Base-by-base conservation (phyloP, 1,140 invertebrate species). In the Hyposmocoma kahamanoa region DNA sequence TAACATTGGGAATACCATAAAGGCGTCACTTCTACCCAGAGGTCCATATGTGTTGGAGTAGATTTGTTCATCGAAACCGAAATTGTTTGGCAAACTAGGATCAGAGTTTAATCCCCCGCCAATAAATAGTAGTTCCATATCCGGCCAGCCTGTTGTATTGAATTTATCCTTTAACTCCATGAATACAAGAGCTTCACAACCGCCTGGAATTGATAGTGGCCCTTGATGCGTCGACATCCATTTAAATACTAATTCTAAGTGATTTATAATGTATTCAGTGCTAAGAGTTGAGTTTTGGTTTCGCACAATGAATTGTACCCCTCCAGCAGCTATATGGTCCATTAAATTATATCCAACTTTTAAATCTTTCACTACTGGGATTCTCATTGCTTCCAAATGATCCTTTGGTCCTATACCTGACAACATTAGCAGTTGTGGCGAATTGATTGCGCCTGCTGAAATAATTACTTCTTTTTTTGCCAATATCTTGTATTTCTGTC, bases 261-360 rank as follows among this genome's bases (percentile, higher is more conserved):
- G 77, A 46, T 58, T 82, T 30, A 86, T 30, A 46, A 86, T 62
- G 45, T 74, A 81, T 39, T 70, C 63, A 1, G 73, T 76, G 0
- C 55, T 64, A 15, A 87, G 10, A 28, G 60, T 69, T 6, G 72
- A 32, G 26, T 80, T 85, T 65, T 85, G 76, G 38, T 58, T 52
- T n/a, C 91, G 84, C 0, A 93, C 88, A 1, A 90, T 71, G 62
- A 93, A 94, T 1, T 90, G 89, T 1, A 95, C 47, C 0, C 91
- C 90, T 1, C 92, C 92, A 3, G 90, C 87, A 0, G 91, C 90
- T 13, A 93, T 90, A 55, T 96, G 94, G 72, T 95, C 94, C 88
- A 94, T 93, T 2, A 95, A 73, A 68, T 95, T 95, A 42, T 90
- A 90, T 1, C 94, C 94, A 3, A 95, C 93, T n/a, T 89, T 91